Evolutionary conservation across 1,140 invertebrate species (phyloP).

Genomic region (Cotesia typhae): DNA sequence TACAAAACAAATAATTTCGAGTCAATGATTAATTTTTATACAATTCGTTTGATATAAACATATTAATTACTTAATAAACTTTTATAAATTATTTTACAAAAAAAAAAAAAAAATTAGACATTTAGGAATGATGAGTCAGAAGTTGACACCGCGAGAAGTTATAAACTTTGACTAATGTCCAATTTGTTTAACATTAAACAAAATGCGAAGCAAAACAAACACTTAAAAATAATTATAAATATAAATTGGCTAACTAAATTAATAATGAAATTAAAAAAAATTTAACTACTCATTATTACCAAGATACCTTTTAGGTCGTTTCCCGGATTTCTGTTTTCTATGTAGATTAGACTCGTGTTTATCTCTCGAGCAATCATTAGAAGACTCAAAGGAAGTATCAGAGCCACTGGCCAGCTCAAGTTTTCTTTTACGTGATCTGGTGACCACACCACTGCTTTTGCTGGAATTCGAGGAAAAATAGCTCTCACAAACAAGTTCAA

Average conservation of each 20-base stretch:
- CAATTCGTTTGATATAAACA: neutral
- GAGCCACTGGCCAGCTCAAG: slow-evolving; percentile 44
- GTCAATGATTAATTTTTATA: slow-evolving; percentile 6
- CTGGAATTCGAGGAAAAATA: slow-evolving; percentile 3
- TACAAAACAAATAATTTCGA: neutral
- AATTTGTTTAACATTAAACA: slow-evolving; percentile 12
- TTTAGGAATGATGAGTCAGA: slow-evolving; percentile 29
- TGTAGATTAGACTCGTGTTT: slow-evolving; percentile 46
- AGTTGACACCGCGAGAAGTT: slow-evolving; percentile 28
- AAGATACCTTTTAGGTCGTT: slow-evolving; percentile 49
- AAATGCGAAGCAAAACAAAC: slow-evolving; percentile 31
- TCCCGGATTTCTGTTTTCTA: slow-evolving; percentile 52
- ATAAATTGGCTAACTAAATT: slow-evolving; percentile 4
- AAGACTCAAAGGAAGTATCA: slow-evolving; percentile 42
- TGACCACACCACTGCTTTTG: slow-evolving; percentile 47
- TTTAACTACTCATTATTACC: slow-evolving; percentile 48
- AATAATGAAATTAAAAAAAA: neutral
- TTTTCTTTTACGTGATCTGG: slow-evolving; percentile 53
- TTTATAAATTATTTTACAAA: too few species aligned
- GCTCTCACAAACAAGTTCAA: neutral
- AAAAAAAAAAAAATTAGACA: slow-evolving; percentile 2
- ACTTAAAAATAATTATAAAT: neutral
- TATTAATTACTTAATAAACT: too few species aligned
- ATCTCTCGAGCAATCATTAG: slow-evolving; percentile 19
- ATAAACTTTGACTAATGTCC: slow-evolving; percentile 27